phyloP scores from a whole-genome alignment of 2,113 vertebrate species.

The Nanorana parkeri region DNA sequence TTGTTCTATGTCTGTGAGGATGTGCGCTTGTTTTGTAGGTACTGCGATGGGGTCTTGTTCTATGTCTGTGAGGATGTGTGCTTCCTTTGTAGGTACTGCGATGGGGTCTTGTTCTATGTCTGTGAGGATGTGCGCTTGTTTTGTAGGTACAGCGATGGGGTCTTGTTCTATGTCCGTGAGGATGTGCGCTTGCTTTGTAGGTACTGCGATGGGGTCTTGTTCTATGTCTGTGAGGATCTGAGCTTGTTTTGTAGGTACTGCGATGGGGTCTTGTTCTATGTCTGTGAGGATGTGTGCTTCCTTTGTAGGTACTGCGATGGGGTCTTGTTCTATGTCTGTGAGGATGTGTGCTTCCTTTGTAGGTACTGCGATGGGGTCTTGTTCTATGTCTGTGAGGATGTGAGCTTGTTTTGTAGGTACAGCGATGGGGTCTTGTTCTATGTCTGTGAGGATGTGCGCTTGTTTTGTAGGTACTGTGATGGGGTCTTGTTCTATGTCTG shows the following conservation, averaged over 20 bases:
- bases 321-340: too few species aligned
- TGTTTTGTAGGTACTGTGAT: too few species aligned
- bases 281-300: background rate
- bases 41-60: background rate
- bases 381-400: background rate
- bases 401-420: background rate
- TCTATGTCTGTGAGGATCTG: background rate
- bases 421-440: background rate
- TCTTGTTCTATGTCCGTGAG: too few species aligned
- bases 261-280: background rate
- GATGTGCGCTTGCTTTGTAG: background rate
- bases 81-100: too few species aligned
- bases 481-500: background rate
- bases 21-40: background rate
- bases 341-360: too few species aligned
- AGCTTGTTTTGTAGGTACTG: background rate
- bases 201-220: background rate
- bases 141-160: too few species aligned
- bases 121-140: too few species aligned
- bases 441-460: too few species aligned
- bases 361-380: background rate
- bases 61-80: background rate
- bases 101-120: too few species aligned
- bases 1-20: background rate
- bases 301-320: background rate